These are phyloP conservation scores for Buathra laborator DNA, from an alignment of 2,888 invertebrate species.

Conservation along the genomic window DNA sequence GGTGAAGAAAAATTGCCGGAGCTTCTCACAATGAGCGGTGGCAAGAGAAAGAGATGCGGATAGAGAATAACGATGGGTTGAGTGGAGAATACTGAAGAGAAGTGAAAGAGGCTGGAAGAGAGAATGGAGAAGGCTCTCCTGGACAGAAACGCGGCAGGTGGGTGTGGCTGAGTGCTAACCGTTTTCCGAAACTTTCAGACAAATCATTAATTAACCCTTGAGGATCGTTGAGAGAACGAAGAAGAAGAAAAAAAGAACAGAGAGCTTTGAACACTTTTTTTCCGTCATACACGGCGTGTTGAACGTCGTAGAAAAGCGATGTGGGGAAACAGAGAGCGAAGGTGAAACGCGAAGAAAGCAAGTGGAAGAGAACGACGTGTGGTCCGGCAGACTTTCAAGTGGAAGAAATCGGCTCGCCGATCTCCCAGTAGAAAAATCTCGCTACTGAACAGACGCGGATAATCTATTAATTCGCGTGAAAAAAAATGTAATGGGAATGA, in stretches of 20 bases:
- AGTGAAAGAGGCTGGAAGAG: conserved; percentile 25
- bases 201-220: conserved; percentile 60
- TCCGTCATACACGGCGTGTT: neutral
- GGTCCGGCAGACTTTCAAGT: conserved; percentile 15
- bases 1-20: conserved; percentile 47
- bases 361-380: conserved; percentile 28
- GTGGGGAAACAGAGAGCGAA: no score
- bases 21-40: conserved; percentile 52
- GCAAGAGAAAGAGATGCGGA: conserved; percentile 35
- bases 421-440: neutral
- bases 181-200: conserved; percentile 47
- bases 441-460: neutral
- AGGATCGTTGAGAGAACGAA: conserved; percentile 19
- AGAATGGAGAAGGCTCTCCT: conserved; percentile 38
- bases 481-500: neutral
- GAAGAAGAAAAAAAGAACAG: conserved; percentile 1
- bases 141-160: conserved; percentile 27
- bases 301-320: neutral
- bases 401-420: neutral
- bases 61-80: conserved; percentile 69
- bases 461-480: neutral
- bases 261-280: conserved; percentile 4
- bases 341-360: neutral
- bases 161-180: conserved; percentile 52
- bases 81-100: conserved; percentile 25